Conservation (phyloP, 2,797 vertebrate genomes). For the Tinamus major region DNA sequence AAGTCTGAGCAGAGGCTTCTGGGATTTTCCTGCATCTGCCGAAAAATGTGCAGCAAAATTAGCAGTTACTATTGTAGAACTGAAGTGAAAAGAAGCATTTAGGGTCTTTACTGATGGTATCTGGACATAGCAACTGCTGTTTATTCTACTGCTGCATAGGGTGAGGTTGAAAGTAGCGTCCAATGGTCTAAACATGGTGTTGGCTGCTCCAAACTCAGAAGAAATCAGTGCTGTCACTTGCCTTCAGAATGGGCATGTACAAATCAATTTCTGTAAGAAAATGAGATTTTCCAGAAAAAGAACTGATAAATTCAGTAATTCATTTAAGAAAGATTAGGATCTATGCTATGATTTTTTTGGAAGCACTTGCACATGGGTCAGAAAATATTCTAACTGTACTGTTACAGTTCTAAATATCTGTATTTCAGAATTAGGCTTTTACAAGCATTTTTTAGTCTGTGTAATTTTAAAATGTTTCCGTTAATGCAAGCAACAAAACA, state of each 20-base stretch:
- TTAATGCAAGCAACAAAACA: background rate
- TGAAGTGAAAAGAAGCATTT: background rate
- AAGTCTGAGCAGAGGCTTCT: background rate
- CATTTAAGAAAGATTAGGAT: background rate
- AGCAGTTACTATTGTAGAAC: background rate
- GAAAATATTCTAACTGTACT: background rate
- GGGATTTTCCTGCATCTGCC: background rate
- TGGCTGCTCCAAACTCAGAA: background rate
- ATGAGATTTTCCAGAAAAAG: background rate
- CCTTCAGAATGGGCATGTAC: background rate
- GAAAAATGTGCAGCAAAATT: background rate
- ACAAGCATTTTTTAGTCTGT: background rate
- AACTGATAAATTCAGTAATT: background rate
- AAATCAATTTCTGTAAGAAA: background rate
- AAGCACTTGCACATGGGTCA: background rate
- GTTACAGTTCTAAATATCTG: accelerated
- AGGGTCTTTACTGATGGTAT: no score
- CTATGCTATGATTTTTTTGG: background rate
- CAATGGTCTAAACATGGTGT: background rate
- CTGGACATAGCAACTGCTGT: background rate
- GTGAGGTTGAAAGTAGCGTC: background rate
- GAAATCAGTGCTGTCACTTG: background rate
- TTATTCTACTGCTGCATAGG: background rate
- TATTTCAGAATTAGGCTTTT: background rate
- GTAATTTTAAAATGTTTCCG: background rate